Evolutionary conservation across 92 coral and sea anemone genomes (phyloP).

Genomic region (Porites rus): DNA sequence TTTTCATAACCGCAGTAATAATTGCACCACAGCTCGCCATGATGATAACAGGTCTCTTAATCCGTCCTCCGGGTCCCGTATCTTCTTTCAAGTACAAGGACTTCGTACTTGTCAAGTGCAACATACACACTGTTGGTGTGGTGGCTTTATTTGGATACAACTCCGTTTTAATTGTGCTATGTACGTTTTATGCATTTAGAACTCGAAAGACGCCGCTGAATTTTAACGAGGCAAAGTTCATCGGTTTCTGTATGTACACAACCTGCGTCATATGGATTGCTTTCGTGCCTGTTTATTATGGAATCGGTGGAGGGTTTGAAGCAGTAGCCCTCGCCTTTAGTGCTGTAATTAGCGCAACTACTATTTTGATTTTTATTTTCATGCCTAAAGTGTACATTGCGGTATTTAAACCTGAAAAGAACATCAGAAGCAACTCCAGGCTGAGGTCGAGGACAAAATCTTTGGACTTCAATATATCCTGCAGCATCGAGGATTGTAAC

Average conservation of each 20-base stretch:
- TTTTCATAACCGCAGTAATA: constrained; percentile 65
- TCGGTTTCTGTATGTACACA: constrained; percentile 85
- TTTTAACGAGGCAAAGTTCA: constrained; percentile 89
- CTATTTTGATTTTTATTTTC: constrained; percentile 74
- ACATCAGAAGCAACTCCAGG: constrained; percentile 72
- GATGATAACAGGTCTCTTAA: constrained; percentile 48
- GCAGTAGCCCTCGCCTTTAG: constrained; percentile 72
- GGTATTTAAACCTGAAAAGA: constrained; percentile 77
- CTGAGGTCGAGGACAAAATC: constrained; percentile 72
- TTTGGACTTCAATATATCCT: constrained; percentile 20
- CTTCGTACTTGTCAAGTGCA: constrained; percentile 59
- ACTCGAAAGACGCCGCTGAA: constrained; percentile 83
- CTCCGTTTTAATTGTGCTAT: constrained; percentile 68
- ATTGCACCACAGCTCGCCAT: constrained; percentile 72
- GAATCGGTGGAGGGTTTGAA: constrained; percentile 68
- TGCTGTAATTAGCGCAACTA: constrained; percentile 77
- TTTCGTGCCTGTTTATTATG: constrained; percentile 80
- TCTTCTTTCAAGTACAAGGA: constrained; percentile 35
- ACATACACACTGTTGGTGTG: constrained; percentile 35
- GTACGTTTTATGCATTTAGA: constrained; percentile 82
- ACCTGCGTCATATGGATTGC: constrained; percentile 83
- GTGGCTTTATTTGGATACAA: constrained; percentile 66
- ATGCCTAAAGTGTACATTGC: constrained; percentile 81
- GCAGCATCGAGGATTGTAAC: not conserved
- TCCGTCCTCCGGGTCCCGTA: constrained; percentile 57